A percentile compares a stretch with the other conserved stretches of the same genome.
phyloP scores from a whole-genome alignment of 2,797 vertebrate genomes.

The Thunnus albacares region DNA sequence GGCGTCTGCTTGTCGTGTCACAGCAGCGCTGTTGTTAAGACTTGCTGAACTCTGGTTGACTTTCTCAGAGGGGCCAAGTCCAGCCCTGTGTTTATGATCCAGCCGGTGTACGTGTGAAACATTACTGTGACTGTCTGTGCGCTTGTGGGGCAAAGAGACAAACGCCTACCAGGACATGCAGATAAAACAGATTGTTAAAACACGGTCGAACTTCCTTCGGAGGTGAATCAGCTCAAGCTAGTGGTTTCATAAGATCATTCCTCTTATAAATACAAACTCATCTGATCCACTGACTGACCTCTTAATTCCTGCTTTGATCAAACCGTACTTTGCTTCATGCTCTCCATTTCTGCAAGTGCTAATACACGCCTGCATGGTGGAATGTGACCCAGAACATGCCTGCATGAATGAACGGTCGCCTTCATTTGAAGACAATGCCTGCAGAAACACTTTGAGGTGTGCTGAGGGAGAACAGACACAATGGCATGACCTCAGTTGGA shows the following conservation, averaged over 20 bases:
- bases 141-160: slow-evolving; percentile 27
- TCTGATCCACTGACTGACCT: slow-evolving; percentile 6
- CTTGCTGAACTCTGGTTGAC: slow-evolving; percentile 75
- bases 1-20: slow-evolving; percentile 63
- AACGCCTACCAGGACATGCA: slow-evolving; percentile 36
- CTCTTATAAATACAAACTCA: slow-evolving; percentile 1
- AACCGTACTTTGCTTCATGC: slow-evolving; percentile 30
- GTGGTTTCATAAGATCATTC: slow-evolving; percentile 8
- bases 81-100: slow-evolving; percentile 66
- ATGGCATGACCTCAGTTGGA: slow-evolving; percentile 51
- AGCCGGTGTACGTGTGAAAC: slow-evolving; percentile 53
- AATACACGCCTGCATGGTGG: slow-evolving; percentile 45
- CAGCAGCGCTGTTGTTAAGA: slow-evolving; percentile 69
- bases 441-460: slow-evolving; percentile 67
- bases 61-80: slow-evolving; percentile 60
- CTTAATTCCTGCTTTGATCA: slow-evolving; percentile 33
- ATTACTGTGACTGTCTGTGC: slow-evolving; percentile 20
- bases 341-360: slow-evolving; percentile 13
- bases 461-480: slow-evolving; percentile 61
- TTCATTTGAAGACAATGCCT: slow-evolving; percentile 55
- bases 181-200: slow-evolving; percentile 25
- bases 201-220: not conserved
- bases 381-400: slow-evolving; percentile 59
- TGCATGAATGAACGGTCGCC: slow-evolving; percentile 45
- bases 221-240: not conserved